phyloP scores from a whole-genome alignment of 2,113 vertebrate species.

The Tyrannus savana region DNA sequence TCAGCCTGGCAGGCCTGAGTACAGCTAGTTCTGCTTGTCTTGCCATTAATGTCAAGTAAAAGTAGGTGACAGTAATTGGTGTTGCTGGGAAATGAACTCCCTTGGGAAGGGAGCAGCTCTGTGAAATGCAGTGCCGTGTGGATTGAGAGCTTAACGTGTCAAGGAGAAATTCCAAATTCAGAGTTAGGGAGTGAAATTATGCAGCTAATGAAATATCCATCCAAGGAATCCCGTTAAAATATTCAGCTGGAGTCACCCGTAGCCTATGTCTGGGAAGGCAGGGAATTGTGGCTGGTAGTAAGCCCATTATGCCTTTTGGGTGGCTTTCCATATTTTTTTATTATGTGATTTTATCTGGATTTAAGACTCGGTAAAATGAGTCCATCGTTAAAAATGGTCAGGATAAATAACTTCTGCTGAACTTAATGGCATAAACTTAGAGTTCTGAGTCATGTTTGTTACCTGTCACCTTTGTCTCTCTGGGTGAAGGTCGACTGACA shows the following conservation, averaged over 20 bases:
- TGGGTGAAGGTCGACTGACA: not conserved
- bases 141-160: not conserved
- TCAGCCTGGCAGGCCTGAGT: conserved; percentile 35
- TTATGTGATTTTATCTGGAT: not conserved
- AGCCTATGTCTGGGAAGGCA: not conserved
- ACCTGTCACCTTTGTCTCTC: not conserved
- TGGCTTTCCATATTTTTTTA: rapidly evolving
- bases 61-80: conserved; percentile 53
- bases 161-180: not conserved
- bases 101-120: not conserved
- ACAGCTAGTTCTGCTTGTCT: conserved; percentile 48
- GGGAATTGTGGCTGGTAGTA: not conserved
- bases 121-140: rapidly evolving
- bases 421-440: not conserved
- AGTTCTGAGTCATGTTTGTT: not conserved
- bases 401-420: not conserved
- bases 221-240: conserved; percentile 1
- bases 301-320: not conserved
- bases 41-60: not conserved
- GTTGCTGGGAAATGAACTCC: conserved; percentile 24
- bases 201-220: conserved; percentile 3
- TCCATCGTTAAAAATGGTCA: not conserved
- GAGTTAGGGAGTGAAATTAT: not conserved
- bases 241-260: not conserved
- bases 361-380: not conserved